Evolutionary conservation across 2,113 vertebrate species (phyloP), one percentile per base, ranked within the genome.

Genomic region (Clinocottus analis): DNA sequence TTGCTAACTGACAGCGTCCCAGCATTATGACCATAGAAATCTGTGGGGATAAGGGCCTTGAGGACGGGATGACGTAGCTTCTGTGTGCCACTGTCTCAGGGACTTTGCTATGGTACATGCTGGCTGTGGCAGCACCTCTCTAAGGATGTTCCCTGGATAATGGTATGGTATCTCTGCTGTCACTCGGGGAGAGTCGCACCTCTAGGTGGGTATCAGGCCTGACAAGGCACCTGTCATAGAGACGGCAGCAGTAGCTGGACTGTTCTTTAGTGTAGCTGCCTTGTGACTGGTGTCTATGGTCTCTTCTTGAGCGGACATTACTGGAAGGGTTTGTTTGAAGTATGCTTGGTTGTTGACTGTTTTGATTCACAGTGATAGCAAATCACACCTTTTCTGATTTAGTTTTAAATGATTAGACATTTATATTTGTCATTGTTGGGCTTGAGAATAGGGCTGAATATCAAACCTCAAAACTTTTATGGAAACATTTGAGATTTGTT

Each of bases 91-190:
- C 56, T 27, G 17, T 39, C 14, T 51, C 3, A 7, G 56, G 80
- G 74, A 87, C 56, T 89, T 79, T 72, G 33, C 23, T 73, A 49
- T 90, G 82, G 85, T 92, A n/a, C 85, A 37, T 27, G 63, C 77
- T 79, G 74, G 59, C 78, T 0, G 59, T 60, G 51, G 27, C 82
- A 55, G 2, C 62, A 70, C 41, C 31, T 72, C 66, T 17, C 74
- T 78, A 88, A 95, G 91, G 91, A 95, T 96, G 95, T 89, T 85
- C 61, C 49, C 69, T 93, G 91, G 94, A 96, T 92, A 93, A 96
- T 97, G 95, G 92, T 97, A 93, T 97, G 95, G 94, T 94, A 95
- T 90, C 93, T 92, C 91, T 97, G 95, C 93, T 96, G 95, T 91
- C 94, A 95, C 35, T 94, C 95, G 91, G 94, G 94, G 72, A 96